Evolutionary conservation across 2,113 vertebrate genomes (phyloP).

Genomic region (Anarrhichthys ocellatus): DNA sequence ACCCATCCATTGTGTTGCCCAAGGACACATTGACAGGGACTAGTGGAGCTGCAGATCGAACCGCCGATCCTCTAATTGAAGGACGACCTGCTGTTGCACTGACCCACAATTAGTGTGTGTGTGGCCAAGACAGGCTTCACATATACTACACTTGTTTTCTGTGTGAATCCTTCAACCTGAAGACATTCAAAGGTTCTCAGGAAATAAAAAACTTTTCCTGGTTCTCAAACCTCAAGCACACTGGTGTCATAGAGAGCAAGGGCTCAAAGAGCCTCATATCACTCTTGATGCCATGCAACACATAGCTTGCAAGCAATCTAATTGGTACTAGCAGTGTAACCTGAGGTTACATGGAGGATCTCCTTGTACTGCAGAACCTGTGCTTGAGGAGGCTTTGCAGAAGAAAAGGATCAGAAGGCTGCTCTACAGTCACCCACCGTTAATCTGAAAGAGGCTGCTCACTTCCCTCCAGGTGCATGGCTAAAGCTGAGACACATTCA

Average conservation of each 20-base stretch:
- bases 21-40: no score
- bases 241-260: not conserved
- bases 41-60: no score
- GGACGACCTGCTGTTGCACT: no score
- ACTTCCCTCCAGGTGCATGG: conserved; percentile 8
- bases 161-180: not conserved
- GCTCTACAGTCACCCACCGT: not conserved
- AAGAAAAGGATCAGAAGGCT: conserved; percentile 10
- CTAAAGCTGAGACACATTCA: conserved; percentile 6
- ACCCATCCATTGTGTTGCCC: no score
- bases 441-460: conserved; percentile 3
- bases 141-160: no score
- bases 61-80: no score
- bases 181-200: not conserved
- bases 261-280: conserved; percentile 13
- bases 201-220: not conserved
- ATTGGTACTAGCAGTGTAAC: conserved; percentile 19
- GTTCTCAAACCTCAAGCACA: conserved; percentile 6
- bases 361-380: not conserved
- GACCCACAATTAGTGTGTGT: no score
- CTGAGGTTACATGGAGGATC: not conserved
- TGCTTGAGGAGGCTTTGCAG: not conserved
- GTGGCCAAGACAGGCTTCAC: no score
- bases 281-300: not conserved
- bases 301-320: not conserved